Conservation (phyloP, 2,113 vertebrate genomes). For the Gymnobelideus leadbeateri region DNA sequence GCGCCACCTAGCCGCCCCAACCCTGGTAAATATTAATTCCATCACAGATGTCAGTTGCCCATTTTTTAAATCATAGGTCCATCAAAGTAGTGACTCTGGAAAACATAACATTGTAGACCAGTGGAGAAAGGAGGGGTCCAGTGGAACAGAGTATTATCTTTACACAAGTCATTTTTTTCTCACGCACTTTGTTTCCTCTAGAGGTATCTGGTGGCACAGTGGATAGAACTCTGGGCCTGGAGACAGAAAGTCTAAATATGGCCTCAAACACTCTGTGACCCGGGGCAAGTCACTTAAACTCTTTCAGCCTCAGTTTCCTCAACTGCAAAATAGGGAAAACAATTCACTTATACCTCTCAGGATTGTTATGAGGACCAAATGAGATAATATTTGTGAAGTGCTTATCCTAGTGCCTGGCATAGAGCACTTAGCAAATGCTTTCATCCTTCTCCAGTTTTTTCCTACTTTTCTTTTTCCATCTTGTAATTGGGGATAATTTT, state of each 20-base stretch:
- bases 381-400: neutral
- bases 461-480: constrained; percentile 37
- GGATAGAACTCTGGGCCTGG: neutral
- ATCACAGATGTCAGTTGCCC: neutral
- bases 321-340: too few species aligned
- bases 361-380: too few species aligned
- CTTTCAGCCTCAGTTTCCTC: too few species aligned
- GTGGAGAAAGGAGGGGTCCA: neutral
- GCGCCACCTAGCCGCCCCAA: too few species aligned
- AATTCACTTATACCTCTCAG: too few species aligned
- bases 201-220: neutral
- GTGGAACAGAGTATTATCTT: neutral
- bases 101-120: neutral
- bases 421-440: neutral
- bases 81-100: neutral
- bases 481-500: constrained; percentile 32
- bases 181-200: neutral
- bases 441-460: neutral
- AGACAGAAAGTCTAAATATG: too few species aligned
- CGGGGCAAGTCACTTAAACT: too few species aligned
- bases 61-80: neutral
- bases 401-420: neutral
- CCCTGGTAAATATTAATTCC: neutral
- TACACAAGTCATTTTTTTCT: neutral
- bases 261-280: too few species aligned